These are phyloP conservation scores for Sphinx pinastri DNA, from an alignment of 2,888 invertebrate genomes.

Conservation along the genomic window DNA sequence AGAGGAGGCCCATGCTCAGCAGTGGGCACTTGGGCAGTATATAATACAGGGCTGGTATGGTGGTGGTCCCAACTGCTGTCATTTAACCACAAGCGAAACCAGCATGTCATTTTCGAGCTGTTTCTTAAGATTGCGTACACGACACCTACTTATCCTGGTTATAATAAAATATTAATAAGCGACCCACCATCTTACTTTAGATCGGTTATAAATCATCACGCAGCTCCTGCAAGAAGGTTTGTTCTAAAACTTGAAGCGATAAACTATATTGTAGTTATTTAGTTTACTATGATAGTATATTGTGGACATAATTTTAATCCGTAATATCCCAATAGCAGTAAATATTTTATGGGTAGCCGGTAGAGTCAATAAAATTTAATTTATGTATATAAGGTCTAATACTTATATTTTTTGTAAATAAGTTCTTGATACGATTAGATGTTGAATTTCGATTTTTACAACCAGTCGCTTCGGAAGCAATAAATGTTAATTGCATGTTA, in stretches of 20 bases:
- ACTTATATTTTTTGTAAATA: neutral
- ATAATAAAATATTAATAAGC: too few species aligned
- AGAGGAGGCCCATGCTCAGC: too few species aligned
- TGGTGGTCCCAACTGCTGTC: too few species aligned
- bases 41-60: too few species aligned
- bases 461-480: neutral
- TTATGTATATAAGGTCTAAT: neutral
- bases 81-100: too few species aligned
- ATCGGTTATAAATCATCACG: slow-evolving; percentile 3
- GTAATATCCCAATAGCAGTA: slow-evolving; percentile 7
- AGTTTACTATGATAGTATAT: neutral
- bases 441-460: neutral
- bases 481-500: neutral
- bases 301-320: neutral
- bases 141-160: too few species aligned
- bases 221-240: neutral
- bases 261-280: neutral
- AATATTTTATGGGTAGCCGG: slow-evolving; percentile 12
- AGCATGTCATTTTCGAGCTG: too few species aligned
- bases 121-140: too few species aligned
- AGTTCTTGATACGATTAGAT: neutral
- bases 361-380: neutral
- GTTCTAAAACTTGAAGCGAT: neutral
- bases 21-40: too few species aligned
- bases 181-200: too few species aligned